Conservation (phyloP, 2,888 invertebrate genomes). For the Drepana falcataria region DNA sequence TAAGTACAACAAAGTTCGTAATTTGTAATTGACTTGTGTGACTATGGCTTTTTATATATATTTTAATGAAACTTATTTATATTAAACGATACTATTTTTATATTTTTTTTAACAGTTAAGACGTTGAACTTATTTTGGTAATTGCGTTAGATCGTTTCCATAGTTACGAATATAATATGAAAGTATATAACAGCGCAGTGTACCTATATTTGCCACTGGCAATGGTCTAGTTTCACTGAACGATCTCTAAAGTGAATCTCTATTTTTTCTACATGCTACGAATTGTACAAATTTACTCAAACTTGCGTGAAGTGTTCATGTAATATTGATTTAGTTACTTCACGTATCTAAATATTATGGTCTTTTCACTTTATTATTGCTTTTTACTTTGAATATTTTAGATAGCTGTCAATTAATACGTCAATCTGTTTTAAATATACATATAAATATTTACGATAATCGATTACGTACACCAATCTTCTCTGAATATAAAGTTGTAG, state of each 20-base stretch:
- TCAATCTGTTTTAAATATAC: slow-evolving; percentile 45
- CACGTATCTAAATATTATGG: slow-evolving; percentile 10
- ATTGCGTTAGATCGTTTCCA: background rate
- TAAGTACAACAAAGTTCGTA: slow-evolving; percentile 2
- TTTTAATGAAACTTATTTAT: background rate
- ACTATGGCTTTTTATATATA: background rate
- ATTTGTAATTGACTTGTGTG: background rate
- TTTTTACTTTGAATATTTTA: slow-evolving; percentile 16
- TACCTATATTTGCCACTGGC: slow-evolving; percentile 31
- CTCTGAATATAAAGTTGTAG: slow-evolving; percentile 19
- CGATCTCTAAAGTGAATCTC: slow-evolving; percentile 76
- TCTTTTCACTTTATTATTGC: slow-evolving; percentile 22
- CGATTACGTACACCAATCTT: slow-evolving; percentile 21
- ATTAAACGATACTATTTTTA: background rate
- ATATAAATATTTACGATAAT: background rate
- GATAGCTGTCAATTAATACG: slow-evolving; percentile 71
- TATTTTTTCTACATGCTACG: slow-evolving; percentile 78
- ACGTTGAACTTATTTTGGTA: slow-evolving; percentile 2
- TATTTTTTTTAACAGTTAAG: background rate
- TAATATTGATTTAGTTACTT: slow-evolving; percentile 44
- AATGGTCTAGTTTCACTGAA: slow-evolving; percentile 75
- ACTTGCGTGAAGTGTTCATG: slow-evolving; percentile 70
- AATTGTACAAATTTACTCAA: slow-evolving; percentile 74
- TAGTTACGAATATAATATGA: background rate
- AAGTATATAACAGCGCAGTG: slow-evolving; percentile 6